Base-by-base conservation (phyloP, 37 sponge, comb jelly and placozoan genomes). In the Cliona cf. orientalis region DNA sequence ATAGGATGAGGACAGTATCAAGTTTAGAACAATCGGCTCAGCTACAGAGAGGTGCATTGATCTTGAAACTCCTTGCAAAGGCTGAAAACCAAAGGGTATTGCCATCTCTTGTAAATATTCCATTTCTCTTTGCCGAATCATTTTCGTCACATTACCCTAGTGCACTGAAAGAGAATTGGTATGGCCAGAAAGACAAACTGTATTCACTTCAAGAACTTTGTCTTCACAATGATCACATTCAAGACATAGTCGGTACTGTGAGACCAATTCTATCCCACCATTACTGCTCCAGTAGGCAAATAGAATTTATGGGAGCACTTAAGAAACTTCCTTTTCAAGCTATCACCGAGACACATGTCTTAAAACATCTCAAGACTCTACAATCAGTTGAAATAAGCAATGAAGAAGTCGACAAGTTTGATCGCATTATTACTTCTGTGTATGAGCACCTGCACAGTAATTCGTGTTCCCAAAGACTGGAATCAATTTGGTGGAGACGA, bases 171-270 rank as follows among this genome's bases (percentile, higher is more conserved):
- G 82, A 83, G 89, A 57, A 58, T 71, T 74, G n/a, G 89, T 12
- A 42, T 42, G 42, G n/a, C 40, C 21, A 14, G 37, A 34, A 74
- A 62, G 46, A 42, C 74, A 39, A 56, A 22, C 53, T 23, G 40
- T 4, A 9, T 74, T 34, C 21, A 31, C 68, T 35, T 21, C 39
- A 14, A 9, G 14, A 19, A 9, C 36, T 5, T 33, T 7, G 19
- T 12, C 57, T 34, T 19, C 38, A 68, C 11, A 23, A 36, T 37
- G 37, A 42, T 14, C 9, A 9, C 33, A 19, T n/a, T n/a, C n/a
- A n/a, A n/a, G n/a, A n/a, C n/a, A n/a, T 87, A 42, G 76, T 87
- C 2, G 88, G 88, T 4, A 72, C 67, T 75, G 74, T 80, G 14
- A 19, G 25, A 29, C 88, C 76, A 4, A 58, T 87, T 29, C 42